These are phyloP conservation scores for Emydoidea blandingii DNA, from an alignment of 2,797 vertebrate genomes.

Conservation along the genomic window DNA sequence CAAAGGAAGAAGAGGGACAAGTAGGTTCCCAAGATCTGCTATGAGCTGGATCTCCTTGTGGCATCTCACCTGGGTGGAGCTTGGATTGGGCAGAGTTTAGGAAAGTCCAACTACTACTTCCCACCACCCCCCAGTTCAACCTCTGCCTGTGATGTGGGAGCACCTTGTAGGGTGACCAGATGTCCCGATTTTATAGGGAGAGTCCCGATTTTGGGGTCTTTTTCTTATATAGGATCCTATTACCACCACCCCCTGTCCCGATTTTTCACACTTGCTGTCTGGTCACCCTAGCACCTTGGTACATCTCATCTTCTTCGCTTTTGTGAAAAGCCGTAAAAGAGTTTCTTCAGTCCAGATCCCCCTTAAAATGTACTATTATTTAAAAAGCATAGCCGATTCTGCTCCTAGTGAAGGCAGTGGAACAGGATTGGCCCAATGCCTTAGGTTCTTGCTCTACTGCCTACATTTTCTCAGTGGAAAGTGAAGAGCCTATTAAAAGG, in stretches of 20 bases:
- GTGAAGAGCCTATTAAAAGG: background rate
- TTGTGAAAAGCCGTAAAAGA: background rate
- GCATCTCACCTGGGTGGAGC: background rate
- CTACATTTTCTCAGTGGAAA: background rate
- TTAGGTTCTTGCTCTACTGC: background rate
- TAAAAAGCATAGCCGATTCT: background rate
- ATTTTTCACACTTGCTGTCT: too few species aligned
- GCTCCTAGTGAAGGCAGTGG: background rate
- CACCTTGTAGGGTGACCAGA: background rate
- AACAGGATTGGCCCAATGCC: background rate
- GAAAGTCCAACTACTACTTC: background rate
- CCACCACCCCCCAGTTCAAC: background rate
- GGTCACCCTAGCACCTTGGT: background rate
- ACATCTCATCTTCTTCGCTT: background rate
- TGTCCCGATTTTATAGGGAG: too few species aligned
- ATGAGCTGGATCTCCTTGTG: background rate
- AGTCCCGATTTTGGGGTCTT: too few species aligned
- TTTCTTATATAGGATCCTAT: too few species aligned
- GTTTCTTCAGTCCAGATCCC: rapidly evolving
- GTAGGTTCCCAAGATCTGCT: background rate
- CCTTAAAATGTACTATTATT: background rate
- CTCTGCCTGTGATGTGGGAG: background rate
- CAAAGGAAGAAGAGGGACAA: background rate
- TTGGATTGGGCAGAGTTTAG: background rate
- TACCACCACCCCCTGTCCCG: too few species aligned